Evolutionary conservation across 2,113 vertebrate species (phyloP), one percentile per base, ranked within the genome.

Genomic region (Proteles cristata): DNA sequence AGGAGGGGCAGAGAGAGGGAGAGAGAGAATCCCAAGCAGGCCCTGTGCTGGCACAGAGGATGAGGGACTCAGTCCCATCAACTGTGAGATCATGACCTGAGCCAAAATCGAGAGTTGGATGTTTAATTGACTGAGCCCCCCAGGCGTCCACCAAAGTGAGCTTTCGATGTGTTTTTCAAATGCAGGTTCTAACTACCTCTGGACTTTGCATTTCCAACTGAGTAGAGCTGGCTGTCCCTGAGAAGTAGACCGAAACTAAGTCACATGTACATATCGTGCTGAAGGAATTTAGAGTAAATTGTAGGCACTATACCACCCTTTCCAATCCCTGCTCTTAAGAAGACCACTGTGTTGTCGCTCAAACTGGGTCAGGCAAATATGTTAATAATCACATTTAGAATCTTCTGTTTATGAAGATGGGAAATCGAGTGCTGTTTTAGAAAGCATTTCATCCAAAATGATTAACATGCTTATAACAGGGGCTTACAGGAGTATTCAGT

Each of bases 241-340:
- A 21, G 66, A 87, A 25, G 80, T 2, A 17, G 50, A 55, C 2
- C 35, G 53, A 65, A 65, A 28, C 10, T 33, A 48, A 94, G 69
- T n/a, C 50, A 4, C 77, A 16, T 0, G 39, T 7, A 7, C 0
- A 45, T 81, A 15, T 0, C 5, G 0, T 2, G 16, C 33, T 53
- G 33, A 69, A 82, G 71, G 69, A 23, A 43, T 81, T 89, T 14
- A 48, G 50, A 43, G 43, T 31, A 74, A 61, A 8, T 5, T 21
- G 21, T 8, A 61, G 35, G 45, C 21, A 7, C 33, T 3, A 1
- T 1, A 26, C 14, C 21, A 9, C 5, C n/a, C 76, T 91, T 53
- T 25, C 66, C 45, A 28, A 79, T 35, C 43, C 63, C 21, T 1
- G 10, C 35, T 88, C 63, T 28, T 63, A 86, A 73, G 65, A 80